Evolutionary conservation across 92 coral and sea anemone species (phyloP), one percentile per base, ranked within the genome.

Genomic region (Actinernus sp.): DNA sequence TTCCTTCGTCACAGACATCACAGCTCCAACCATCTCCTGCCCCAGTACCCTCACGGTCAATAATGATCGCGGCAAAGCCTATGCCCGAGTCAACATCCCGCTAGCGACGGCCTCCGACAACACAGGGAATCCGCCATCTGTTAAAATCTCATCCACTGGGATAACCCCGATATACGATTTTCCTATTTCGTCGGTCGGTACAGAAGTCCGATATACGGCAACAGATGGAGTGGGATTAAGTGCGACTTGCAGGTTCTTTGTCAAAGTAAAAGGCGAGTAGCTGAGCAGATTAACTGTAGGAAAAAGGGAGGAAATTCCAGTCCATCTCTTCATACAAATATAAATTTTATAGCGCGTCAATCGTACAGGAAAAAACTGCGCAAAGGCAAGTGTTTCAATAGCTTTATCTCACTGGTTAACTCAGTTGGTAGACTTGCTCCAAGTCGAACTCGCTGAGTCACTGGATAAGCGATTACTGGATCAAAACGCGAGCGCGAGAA

Each of bases 231-330:
- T 71, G 1, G 91, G 91, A 0, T 64, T 84, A 22, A 53, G 63
- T 1, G 65, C 58, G 2, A 59, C 55, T 4, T 89, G 96, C 71
- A 48, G 75, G 22, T 89, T 86, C 69, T 58, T 67, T 54, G 78
- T 89, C 16, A 62, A 57, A 26, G 81, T 89, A 4, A 83, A 66
- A 84, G 96, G 96, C 84, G 29, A 56, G 67, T 27, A n/a, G n/a
- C n/a, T n/a, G n/a, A n/a, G 27, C 3, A 50, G 17, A 26, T 5
- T 50, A 3, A 50, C 58, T 50, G 58, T 47, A 12, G 21, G 17
- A n/a, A n/a, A n/a, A n/a, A n/a, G n/a, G n/a, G n/a, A n/a, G n/a
- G n/a, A n/a, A n/a, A n/a, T n/a, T n/a, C n/a, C n/a, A n/a, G n/a
- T n/a, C n/a, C n/a, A n/a, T n/a, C n/a, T n/a, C n/a, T n/a, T n/a